Conservation (phyloP, 2,797 vertebrate species). For the Sibirionetta formosa region DNA sequence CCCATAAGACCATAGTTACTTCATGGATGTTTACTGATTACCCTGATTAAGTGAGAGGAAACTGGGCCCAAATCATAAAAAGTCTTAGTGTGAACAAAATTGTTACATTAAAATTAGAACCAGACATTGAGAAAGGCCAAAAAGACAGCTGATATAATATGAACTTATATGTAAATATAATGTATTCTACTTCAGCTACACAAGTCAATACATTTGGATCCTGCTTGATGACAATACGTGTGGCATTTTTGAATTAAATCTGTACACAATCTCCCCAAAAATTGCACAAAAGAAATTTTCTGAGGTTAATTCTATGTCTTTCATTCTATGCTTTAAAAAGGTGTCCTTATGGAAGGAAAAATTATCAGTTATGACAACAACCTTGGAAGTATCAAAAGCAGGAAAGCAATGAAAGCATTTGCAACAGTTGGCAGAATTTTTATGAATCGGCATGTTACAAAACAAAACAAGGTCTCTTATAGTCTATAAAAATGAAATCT, state of each 20-base stretch:
- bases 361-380: neutral
- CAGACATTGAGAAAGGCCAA: constrained; percentile 39
- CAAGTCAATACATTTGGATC: constrained; percentile 57
- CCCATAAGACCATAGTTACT: neutral
- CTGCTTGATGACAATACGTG: constrained; percentile 52
- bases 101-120: neutral
- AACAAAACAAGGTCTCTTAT: neutral
- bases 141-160: constrained; percentile 34
- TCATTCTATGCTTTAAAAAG: neutral
- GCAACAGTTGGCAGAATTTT: neutral
- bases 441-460: neutral
- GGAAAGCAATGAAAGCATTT: neutral
- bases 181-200: neutral
- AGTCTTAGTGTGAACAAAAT: neutral
- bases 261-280: neutral
- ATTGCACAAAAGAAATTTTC: neutral
- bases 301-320: neutral
- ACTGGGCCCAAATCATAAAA: neutral
- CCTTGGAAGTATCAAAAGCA: neutral
- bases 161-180: constrained; percentile 63
- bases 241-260: constrained; percentile 13
- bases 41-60: neutral
- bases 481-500: neutral
- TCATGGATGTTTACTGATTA: neutral
- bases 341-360: neutral